phyloP scores from a whole-genome alignment of 2,888 invertebrate species.

The Noctuana brunneofusca region DNA sequence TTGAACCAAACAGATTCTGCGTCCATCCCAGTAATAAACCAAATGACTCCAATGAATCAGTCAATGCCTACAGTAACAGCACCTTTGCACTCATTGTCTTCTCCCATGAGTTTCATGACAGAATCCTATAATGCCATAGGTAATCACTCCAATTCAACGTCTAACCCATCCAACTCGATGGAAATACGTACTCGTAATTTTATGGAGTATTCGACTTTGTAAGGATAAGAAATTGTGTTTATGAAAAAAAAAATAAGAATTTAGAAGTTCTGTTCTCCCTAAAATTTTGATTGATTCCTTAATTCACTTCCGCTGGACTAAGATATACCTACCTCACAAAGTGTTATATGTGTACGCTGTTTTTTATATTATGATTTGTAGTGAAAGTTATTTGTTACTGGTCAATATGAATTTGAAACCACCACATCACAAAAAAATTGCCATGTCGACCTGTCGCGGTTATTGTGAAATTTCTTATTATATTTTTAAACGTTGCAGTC shows the following conservation, averaged over 20 bases:
- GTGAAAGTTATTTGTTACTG: too few species aligned
- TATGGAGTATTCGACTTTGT: conserved; percentile 15
- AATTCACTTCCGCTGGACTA: too few species aligned
- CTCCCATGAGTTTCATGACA: conserved; percentile 5
- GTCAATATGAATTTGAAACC: too few species aligned
- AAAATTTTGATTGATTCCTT: too few species aligned
- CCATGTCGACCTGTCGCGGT: too few species aligned
- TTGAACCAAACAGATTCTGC: not conserved
- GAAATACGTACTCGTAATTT: conserved; percentile 3
- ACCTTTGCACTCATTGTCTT: conserved; percentile 8
- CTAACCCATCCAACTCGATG: not conserved
- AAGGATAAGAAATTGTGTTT: not conserved
- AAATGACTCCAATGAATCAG: not conserved
- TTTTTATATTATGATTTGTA: too few species aligned
- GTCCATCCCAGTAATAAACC: not conserved
- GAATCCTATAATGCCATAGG: not conserved
- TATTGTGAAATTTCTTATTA: too few species aligned
- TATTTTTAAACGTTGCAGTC: too few species aligned
- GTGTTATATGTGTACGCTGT: too few species aligned
- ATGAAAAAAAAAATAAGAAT: not conserved
- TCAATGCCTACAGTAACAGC: not conserved
- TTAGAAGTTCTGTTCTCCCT: too few species aligned
- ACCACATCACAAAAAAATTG: too few species aligned
- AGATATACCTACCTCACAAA: too few species aligned
- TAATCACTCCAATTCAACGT: not conserved